Conservation (phyloP, 2,113 vertebrate species). For the Climacteris rufus region DNA sequence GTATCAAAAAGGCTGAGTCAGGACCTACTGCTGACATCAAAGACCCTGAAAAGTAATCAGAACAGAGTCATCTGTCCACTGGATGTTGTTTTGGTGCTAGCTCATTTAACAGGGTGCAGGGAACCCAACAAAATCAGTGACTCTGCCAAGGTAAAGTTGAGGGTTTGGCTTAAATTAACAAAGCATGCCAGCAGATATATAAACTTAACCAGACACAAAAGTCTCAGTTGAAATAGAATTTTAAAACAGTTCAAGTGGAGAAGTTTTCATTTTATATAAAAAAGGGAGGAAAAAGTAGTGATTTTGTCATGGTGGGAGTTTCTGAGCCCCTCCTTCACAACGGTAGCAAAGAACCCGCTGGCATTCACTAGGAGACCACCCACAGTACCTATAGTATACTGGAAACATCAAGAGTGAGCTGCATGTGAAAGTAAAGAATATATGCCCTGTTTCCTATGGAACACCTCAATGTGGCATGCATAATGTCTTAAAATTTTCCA, state of each 20-base stretch:
- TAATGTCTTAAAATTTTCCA: conserved; percentile 33
- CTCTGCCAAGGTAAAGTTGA: conserved; percentile 53
- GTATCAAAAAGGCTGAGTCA: conserved; percentile 26
- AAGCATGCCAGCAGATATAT: conserved; percentile 28
- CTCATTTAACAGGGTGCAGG: conserved; percentile 14
- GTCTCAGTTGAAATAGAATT: not conserved
- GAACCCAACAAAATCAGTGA: conserved; percentile 40
- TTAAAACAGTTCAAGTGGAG: not conserved
- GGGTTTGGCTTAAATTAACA: conserved; percentile 42
- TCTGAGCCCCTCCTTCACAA: not conserved
- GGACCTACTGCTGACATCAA: not conserved
- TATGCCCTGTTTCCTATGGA: conserved; percentile 7
- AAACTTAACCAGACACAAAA: conserved; percentile 45
- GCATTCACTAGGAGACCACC: not conserved
- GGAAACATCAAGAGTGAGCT: conserved; percentile 9
- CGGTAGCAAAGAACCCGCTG: not conserved
- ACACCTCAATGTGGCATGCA: conserved; percentile 33
- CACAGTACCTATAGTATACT: not conserved
- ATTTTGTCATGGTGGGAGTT: not conserved
- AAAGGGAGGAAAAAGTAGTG: not conserved
- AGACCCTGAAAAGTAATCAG: not conserved
- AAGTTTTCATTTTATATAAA: conserved; percentile 24
- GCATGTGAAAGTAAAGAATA: conserved; percentile 11
- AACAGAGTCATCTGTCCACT: not conserved
- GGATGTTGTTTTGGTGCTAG: conserved; percentile 12